A percentile compares a stretch with the other conserved stretches of the same genome.
These are phyloP conservation scores for Cylloceria caligata DNA, from an alignment of 2,888 invertebrate genomes.

Conservation along the genomic window DNA sequence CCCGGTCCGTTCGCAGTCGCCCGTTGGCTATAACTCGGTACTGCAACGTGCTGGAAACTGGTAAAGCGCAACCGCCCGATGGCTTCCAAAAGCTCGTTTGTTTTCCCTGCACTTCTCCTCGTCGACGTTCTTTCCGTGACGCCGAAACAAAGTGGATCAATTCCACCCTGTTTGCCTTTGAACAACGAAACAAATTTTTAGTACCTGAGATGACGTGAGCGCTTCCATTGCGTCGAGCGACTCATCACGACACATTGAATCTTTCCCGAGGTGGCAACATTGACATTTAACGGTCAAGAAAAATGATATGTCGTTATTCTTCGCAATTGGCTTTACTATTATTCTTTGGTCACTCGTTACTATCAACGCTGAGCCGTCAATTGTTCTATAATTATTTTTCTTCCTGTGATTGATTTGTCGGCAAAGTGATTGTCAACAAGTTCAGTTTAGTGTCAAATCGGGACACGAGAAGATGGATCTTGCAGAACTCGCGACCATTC, in stretches of 20 bases:
- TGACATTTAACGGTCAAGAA: background rate
- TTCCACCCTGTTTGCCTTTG: slow-evolving; percentile 76
- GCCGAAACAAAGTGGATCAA: slow-evolving; percentile 74
- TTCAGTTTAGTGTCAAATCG: no score
- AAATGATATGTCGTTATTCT: background rate
- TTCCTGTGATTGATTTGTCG: no score
- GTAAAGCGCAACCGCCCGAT: slow-evolving; percentile 32
- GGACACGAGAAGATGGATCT: no score
- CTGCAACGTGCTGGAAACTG: slow-evolving; percentile 47
- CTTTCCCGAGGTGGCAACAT: background rate
- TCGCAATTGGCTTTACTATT: background rate
- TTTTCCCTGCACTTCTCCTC: background rate
- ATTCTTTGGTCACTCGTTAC: background rate
- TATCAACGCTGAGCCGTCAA: background rate
- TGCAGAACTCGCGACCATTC: no score
- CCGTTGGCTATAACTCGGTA: slow-evolving; percentile 48
- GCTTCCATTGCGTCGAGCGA: background rate
- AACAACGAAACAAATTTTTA: slow-evolving; percentile 74
- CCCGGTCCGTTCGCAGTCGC: slow-evolving; percentile 21
- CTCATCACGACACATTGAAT: background rate
- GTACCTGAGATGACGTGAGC: slow-evolving; percentile 38
- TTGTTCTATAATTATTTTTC: background rate
- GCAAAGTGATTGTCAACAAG: no score
- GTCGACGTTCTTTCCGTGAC: slow-evolving; percentile 11
- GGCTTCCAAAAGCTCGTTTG: slow-evolving; percentile 21